Percentiles rank a stretch among this genome's conserved stretches.
These are phyloP conservation scores for Centropus unirufus DNA, from an alignment of 2,113 vertebrate genomes.

Conservation along the genomic window DNA sequence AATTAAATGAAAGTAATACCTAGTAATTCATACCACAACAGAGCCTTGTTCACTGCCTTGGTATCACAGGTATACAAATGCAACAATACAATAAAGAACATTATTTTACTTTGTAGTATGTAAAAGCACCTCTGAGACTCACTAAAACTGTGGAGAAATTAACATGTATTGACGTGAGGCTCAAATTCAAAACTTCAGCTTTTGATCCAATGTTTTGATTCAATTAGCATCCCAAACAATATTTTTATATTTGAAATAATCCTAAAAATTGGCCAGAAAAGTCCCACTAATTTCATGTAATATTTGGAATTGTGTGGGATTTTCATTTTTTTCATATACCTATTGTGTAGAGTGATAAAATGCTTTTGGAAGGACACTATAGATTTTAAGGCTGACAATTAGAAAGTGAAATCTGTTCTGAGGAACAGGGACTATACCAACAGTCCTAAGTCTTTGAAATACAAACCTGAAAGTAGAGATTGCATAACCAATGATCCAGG, in stretches of 20 bases:
- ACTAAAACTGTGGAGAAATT: background rate
- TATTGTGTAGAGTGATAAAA: background rate
- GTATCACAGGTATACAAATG: background rate
- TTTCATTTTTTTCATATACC: background rate
- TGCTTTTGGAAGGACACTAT: background rate
- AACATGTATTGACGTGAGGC: background rate
- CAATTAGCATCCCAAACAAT: background rate
- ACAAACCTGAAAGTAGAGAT: constrained; percentile 94
- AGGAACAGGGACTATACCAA: background rate
- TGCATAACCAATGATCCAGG: constrained; percentile 92
- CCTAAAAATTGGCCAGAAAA: background rate
- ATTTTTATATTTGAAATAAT: background rate
- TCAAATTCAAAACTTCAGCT: background rate
- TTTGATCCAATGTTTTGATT: background rate
- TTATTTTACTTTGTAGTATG: background rate
- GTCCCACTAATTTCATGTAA: rapidly evolving
- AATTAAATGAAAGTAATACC: background rate
- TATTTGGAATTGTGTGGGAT: background rate
- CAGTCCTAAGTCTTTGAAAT: background rate
- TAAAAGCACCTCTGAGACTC: background rate
- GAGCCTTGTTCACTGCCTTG: background rate
- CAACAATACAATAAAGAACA: background rate
- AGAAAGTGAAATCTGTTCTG: background rate
- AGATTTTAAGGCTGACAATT: background rate
- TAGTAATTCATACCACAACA: background rate